These are phyloP conservation scores for Aphodius granarius DNA, from an alignment of 2,888 invertebrate genomes.

Conservation along the genomic window DNA sequence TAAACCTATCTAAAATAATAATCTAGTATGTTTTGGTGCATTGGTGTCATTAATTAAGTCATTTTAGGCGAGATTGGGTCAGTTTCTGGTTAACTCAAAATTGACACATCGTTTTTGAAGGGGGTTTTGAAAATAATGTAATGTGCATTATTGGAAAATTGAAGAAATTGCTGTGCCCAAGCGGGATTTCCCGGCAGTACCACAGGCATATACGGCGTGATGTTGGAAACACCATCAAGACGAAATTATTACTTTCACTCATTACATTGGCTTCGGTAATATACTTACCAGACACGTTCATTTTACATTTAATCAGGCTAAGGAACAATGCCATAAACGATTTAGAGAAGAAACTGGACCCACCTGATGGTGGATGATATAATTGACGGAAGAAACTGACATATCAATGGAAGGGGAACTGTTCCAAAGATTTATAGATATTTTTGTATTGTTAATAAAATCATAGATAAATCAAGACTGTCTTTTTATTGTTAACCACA, in stretches of 20 bases:
- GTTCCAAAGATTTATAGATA: neutral
- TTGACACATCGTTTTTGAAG: neutral
- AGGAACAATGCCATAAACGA: neutral
- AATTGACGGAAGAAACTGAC: neutral
- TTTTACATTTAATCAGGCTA: neutral
- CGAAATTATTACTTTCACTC: neutral
- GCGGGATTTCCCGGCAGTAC: neutral
- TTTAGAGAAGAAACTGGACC: neutral
- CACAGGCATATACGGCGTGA: neutral
- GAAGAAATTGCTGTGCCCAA: neutral
- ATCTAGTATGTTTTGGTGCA: no score
- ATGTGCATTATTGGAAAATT: neutral
- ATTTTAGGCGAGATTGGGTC: neutral
- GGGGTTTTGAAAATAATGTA: neutral
- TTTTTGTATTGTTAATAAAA: neutral
- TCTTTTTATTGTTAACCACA: neutral
- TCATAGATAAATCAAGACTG: neutral
- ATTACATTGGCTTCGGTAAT: neutral
- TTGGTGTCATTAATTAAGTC: neutral
- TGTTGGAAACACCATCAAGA: neutral
- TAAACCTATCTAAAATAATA: neutral
- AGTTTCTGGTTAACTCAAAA: neutral
- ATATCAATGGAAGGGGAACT: neutral
- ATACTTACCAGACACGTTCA: neutral
- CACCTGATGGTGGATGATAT: neutral